A percentile compares a stretch with the other conserved stretches of the same genome.
These are phyloP conservation scores for Pycnonotus jocosus DNA, from an alignment of 2,113 vertebrate species.

Conservation along the genomic window DNA sequence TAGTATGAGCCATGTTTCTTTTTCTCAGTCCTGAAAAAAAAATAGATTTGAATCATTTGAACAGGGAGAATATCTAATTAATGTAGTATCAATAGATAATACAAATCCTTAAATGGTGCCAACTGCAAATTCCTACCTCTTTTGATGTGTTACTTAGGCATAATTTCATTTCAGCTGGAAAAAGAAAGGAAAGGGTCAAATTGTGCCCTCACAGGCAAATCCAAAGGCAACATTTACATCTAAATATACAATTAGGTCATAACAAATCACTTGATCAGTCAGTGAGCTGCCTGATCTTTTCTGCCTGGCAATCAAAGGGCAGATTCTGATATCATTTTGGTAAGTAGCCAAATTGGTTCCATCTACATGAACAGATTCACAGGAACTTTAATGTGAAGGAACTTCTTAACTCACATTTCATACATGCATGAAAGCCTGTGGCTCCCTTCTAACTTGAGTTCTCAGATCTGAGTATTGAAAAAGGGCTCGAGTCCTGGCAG, in stretches of 20 bases:
- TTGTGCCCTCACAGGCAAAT: not conserved
- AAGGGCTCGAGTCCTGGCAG: not conserved
- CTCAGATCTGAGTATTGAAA: not conserved
- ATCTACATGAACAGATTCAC: not conserved
- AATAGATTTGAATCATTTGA: not conserved
- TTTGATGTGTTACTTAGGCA: not conserved
- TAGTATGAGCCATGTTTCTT: not conserved
- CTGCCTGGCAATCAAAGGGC: slow-evolving; percentile 6
- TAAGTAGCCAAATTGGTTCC: not conserved
- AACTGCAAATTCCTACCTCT: not conserved
- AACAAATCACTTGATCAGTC: slow-evolving; percentile 8
- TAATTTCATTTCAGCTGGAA: slow-evolving; percentile 5
- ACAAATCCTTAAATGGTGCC: not conserved
- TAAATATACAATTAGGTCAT: slow-evolving; percentile 12
- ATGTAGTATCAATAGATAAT: not conserved
- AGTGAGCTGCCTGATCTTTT: not conserved
- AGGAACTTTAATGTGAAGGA: not conserved
- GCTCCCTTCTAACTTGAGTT: not conserved
- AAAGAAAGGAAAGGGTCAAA: not conserved
- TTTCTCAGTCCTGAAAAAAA: not conserved
- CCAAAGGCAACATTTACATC: slow-evolving; percentile 15
- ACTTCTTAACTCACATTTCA: not conserved
- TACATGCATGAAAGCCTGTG: not conserved
- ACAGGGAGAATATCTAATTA: not conserved
- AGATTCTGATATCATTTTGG: not conserved